These are phyloP conservation scores for Bombus sylvicola DNA, from an alignment of 1,140 invertebrate genomes.

Conservation along the genomic window DNA sequence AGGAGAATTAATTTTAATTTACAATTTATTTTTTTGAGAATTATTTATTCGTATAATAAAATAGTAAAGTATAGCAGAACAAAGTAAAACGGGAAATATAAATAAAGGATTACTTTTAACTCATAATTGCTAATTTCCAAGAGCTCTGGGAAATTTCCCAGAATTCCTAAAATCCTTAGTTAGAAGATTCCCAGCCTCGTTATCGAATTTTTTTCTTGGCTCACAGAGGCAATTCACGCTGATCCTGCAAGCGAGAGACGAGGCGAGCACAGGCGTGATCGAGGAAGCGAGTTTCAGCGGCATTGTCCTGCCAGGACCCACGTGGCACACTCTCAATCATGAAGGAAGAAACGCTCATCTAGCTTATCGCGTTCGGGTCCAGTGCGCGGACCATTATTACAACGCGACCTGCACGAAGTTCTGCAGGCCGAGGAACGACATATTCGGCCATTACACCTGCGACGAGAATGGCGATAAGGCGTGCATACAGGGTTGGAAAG, in stretches of 20 bases:
- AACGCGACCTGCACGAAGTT: constrained; percentile 97
- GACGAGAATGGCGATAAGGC: constrained; percentile 93
- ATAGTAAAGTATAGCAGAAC: too few species aligned
- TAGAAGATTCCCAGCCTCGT: constrained; percentile 12
- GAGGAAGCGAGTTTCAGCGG: constrained; percentile 95
- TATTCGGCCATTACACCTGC: constrained; percentile 97
- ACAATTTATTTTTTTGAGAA: too few species aligned
- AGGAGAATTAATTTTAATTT: too few species aligned
- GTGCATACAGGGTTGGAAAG: constrained; percentile 96
- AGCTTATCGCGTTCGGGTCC: constrained; percentile 94
- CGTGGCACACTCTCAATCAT: constrained; percentile 95
- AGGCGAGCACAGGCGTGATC: constrained; percentile 89
- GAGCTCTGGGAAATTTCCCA: neutral
- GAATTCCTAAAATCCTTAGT: neutral
- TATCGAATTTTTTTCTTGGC: constrained; percentile 48
- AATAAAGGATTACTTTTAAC: neutral
- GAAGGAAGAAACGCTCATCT: constrained; percentile 89
- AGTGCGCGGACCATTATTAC: constrained; percentile 96
- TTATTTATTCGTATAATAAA: too few species aligned
- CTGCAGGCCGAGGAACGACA: constrained; percentile 95
- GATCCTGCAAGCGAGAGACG: constrained; percentile 94
- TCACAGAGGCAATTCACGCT: constrained; percentile 95
- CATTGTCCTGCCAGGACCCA: constrained; percentile 92
- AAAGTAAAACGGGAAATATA: too few species aligned
- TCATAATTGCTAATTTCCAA: neutral